Evolutionary conservation across 2,113 vertebrate species (phyloP), one percentile per base, ranked within the genome.

Genomic region (Balaeniceps rex): DNA sequence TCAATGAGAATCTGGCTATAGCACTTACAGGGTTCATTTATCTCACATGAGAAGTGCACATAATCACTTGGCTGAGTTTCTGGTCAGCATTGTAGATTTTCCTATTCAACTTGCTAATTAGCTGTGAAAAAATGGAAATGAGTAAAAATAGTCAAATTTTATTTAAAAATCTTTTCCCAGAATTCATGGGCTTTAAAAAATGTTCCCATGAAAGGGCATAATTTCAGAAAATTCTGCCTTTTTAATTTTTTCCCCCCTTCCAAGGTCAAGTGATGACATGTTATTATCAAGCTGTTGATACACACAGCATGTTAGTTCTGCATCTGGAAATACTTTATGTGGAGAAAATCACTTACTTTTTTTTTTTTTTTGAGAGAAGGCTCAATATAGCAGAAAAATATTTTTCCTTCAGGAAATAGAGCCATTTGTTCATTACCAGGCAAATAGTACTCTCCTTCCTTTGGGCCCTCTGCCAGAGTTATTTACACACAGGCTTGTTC

Each of bases 21-120:
- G 78, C 87, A 90, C 75, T 96, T 77, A 77, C 16, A 94, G 87
- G 51, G 92, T 95, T 97, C 85, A 75, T 95, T 97, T 97, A 82
- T 95, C 91, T 97, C 93, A 93, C 79, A 88, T 88, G 72, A 97
- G 86, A 97, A 97, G 75, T 87, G 60, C 93, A 94, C 60, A 44
- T 66, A 96, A 97, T 92, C 80, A 72, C 72, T 94, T 97, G 90
- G 89, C 93, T 94, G 75, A 83, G 68, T 81, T 91, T 91, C 69
- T 64, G 96, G 91, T 94, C 93, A 93, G 88, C 76, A 84, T 63
- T 96, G 88, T 95, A 76, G 87, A 93, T 95, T 97, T 97, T 95
- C 76, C 51, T 83, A 89, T 96, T 96, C 68, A 93, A 91, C 64
- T 87, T 96, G 91, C 96, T 96, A 97, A 97, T 97, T 97, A 97